Conservation (phyloP, 2,113 vertebrate species). For the Cariama cristata region DNA sequence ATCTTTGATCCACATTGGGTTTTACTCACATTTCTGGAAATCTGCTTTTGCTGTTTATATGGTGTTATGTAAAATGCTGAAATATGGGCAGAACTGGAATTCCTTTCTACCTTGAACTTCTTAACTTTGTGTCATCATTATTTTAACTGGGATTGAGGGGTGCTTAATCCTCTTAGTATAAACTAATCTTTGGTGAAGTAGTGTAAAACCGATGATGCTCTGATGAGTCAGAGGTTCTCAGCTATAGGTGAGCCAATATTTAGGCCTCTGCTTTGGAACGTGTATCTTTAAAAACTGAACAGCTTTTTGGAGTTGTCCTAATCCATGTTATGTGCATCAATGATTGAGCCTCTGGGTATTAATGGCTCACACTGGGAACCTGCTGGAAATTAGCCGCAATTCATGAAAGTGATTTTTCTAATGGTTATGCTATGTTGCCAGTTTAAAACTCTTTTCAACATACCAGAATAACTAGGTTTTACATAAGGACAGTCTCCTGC, state of each 20-base stretch:
- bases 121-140: neutral
- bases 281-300: conserved; percentile 21
- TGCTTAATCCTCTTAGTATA: neutral
- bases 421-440: conserved; percentile 16
- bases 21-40: neutral
- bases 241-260: neutral
- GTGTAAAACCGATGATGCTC: neutral
- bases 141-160: neutral
- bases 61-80: neutral
- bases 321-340: conserved; percentile 22
- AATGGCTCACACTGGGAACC: conserved; percentile 34
- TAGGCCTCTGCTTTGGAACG: conserved; percentile 8
- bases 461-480: conserved; percentile 33
- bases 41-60: neutral
- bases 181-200: neutral
- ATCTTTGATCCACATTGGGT: neutral
- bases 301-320: conserved; percentile 36
- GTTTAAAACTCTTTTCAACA: conserved; percentile 37
- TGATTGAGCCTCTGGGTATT: conserved; percentile 39
- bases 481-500: neutral
- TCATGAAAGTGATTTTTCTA: conserved; percentile 53
- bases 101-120: conserved; percentile 4
- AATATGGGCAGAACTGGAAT: neutral
- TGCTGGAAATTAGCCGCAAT: conserved; percentile 57
- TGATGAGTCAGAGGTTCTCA: neutral